A percentile compares a stretch with the other conserved stretches of the same genome.
These are phyloP conservation scores for Cladopsammia gracilis DNA, from an alignment of 64 coral and sea anemone genomes.

Conservation along the genomic window DNA sequence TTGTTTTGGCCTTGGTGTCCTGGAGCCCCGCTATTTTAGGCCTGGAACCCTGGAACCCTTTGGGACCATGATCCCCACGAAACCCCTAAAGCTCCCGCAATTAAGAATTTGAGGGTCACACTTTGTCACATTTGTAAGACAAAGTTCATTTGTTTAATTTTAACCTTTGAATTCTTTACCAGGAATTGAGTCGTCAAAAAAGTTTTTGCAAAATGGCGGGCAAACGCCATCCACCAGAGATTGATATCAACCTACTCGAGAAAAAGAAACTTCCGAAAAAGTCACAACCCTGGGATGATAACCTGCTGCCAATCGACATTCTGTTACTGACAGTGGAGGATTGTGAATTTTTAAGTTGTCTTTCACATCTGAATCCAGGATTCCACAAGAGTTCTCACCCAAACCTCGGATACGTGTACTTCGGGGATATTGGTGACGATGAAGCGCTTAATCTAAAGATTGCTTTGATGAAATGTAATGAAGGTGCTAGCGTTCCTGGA, in stretches of 20 bases:
- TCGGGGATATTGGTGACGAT: background rate
- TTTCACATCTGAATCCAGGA: background rate
- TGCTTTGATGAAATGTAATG: background rate
- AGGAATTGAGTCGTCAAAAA: too few relatives aligned
- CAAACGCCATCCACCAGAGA: background rate
- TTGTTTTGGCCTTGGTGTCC: too few relatives aligned
- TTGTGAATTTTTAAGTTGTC: constrained; percentile 11
- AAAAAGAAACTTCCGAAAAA: background rate
- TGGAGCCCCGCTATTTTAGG: too few relatives aligned
- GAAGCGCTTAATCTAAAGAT: background rate
- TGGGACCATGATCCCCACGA: too few relatives aligned
- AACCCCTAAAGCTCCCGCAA: too few relatives aligned
- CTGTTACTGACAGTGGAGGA: constrained; percentile 10
- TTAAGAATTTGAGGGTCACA: too few relatives aligned
- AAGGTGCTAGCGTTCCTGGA: background rate
- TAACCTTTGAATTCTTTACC: too few relatives aligned
- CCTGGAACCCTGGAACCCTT: too few relatives aligned
- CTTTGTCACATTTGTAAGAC: too few relatives aligned
- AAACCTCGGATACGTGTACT: background rate
- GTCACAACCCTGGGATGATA: background rate
- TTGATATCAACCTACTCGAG: background rate
- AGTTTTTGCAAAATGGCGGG: too few relatives aligned
- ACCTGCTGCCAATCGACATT: background rate
- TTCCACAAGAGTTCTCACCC: background rate
- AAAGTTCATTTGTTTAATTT: too few relatives aligned